Percentiles rank a stretch among this genome's conserved stretches.
Conservation (phyloP, 2,888 invertebrate species). For the Leptothorax acervorum region DNA sequence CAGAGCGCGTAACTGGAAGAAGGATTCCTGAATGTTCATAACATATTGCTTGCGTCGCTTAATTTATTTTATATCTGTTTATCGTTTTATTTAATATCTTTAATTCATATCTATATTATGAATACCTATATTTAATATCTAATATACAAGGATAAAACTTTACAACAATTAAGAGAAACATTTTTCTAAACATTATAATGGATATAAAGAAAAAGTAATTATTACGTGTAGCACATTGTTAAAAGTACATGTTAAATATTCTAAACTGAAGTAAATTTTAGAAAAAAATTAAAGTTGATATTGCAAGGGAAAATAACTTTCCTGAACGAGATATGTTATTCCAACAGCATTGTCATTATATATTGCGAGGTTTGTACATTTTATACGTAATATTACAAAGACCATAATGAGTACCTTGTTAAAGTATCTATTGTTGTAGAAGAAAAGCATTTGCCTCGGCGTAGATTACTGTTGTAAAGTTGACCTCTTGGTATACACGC, state of each 20-base stretch:
- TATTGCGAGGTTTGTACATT: constrained; percentile 13
- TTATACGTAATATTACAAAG: not conserved
- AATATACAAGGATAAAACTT: not conserved
- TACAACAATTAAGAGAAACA: not conserved
- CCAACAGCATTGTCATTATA: not conserved
- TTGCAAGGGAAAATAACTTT: constrained; percentile 5
- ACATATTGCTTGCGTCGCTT: not conserved
- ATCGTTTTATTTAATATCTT: not conserved
- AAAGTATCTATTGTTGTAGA: constrained; percentile 20
- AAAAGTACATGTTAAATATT: not conserved
- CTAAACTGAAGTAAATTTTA: not conserved
- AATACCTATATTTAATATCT: not conserved
- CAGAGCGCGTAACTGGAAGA: not conserved
- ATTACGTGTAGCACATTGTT: not conserved
- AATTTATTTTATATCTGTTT: constrained; percentile 15
- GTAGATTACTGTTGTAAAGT: constrained; percentile 26
- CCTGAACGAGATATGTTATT: not conserved
- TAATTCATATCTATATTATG: not conserved
- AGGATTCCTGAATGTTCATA: not conserved
- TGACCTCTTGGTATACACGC: not conserved
- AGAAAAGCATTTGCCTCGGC: constrained; percentile 18
- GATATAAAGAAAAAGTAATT: not conserved
- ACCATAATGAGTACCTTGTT: not conserved
- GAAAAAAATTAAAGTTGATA: not conserved
- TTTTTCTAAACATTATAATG: not conserved